Conservation (phyloP, 2,797 vertebrate genomes). For the Poecilia wingei region DNA sequence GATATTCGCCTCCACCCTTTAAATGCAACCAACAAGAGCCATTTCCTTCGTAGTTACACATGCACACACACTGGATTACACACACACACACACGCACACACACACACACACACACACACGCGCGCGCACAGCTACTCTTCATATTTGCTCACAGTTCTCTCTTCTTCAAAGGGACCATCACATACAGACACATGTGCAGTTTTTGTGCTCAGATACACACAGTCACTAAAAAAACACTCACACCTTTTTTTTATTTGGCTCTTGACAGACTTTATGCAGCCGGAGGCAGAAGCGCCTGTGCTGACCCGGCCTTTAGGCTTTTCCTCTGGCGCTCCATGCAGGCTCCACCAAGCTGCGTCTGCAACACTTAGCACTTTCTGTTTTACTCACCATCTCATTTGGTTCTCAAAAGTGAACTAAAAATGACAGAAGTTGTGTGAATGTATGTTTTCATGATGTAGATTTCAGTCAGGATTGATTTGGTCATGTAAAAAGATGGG, state of each 20-base stretch:
- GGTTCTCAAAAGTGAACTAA: not conserved
- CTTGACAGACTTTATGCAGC: slow-evolving; percentile 36
- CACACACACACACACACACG: not conserved
- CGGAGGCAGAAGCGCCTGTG: slow-evolving; percentile 59
- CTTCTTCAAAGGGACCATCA: slow-evolving; percentile 2
- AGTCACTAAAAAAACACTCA: slow-evolving; percentile 26
- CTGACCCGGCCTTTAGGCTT: slow-evolving; percentile 73
- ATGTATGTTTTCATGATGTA: not conserved
- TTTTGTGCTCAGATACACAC: slow-evolving; percentile 21
- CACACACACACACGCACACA: not conserved
- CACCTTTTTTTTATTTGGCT: slow-evolving; percentile 34
- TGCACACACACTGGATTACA: slow-evolving; percentile 9
- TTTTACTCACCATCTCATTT: slow-evolving; percentile 2
- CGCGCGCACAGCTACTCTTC: not conserved
- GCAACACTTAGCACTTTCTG: slow-evolving; percentile 21
- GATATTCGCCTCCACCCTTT: slow-evolving; percentile 41
- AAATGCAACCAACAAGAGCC: slow-evolving; percentile 29
- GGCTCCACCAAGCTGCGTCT: slow-evolving; percentile 51
- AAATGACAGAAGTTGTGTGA: not conserved
- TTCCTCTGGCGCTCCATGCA: slow-evolving; percentile 70
- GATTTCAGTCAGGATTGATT: not conserved
- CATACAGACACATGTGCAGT: slow-evolving; percentile 5
- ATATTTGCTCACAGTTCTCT: not conserved
- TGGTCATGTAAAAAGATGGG: not conserved
- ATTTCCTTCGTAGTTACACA: slow-evolving; percentile 42